These are phyloP conservation scores for Calosoma granatense DNA, from an alignment of 1,140 invertebrate species.

Conservation along the genomic window DNA sequence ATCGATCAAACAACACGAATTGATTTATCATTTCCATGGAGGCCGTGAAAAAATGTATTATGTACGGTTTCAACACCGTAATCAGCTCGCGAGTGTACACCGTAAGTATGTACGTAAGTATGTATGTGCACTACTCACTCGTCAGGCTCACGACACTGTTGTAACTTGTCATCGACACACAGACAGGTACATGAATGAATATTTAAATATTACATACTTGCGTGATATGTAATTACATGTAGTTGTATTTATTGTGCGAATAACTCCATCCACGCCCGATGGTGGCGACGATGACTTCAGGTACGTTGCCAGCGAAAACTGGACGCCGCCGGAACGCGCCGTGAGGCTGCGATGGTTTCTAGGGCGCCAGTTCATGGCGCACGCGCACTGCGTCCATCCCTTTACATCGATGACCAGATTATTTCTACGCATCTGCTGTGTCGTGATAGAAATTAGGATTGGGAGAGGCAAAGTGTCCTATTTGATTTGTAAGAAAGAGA, in stretches of 20 bases:
- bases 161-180: too few relatives aligned
- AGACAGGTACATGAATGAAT: neutral
- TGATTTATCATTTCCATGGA: neutral
- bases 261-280: neutral
- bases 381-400: neutral
- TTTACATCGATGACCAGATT: constrained; percentile 3
- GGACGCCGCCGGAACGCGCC: neutral
- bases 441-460: too few relatives aligned
- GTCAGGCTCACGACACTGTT: too few relatives aligned
- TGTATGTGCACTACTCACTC: neutral
- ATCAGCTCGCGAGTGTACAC: neutral
- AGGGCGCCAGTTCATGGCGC: neutral
- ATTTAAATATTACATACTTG: neutral
- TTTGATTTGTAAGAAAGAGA: neutral
- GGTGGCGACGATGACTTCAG: neutral
- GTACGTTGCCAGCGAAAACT: neutral
- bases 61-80: neutral
- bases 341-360: constrained; percentile 2
- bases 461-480: too few relatives aligned
- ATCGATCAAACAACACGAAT: constrained; percentile 4
- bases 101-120: too few relatives aligned
- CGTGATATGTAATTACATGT: neutral
- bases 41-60: too few relatives aligned
- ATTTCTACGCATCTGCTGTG: constrained; percentile 6
- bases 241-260: neutral